Evolutionary conservation across 2,797 vertebrate genomes (phyloP), one percentile per base, ranked within the genome.

Genomic region (Oryzias sinensis): DNA sequence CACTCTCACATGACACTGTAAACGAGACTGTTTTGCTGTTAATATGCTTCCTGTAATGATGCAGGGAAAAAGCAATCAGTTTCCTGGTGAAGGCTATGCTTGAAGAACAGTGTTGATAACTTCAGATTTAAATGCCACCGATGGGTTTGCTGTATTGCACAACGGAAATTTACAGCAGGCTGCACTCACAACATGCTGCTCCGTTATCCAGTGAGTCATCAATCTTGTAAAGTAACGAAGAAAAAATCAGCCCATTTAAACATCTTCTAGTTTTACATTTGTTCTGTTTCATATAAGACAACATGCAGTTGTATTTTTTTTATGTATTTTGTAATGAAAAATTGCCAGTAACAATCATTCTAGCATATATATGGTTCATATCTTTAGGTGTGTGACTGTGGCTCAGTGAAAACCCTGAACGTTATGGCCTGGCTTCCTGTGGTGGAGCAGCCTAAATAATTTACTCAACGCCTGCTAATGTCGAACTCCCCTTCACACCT

Each of bases 61-160:
- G 86, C 85, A 63, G 80, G 65, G 69, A 80, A 89, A 86, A 89
- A 85, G 75, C 85, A 85, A 89, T 90, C 82, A 88, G 81, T 14
- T 49, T 62, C 68, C 75, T 76, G 68, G 72, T 59, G 27, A 74
- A 71, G 68, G 74, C 73, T 75, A 61, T 67, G 80, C 79, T 74
- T 33, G 71, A 77, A 68, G 79, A 84, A 80, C 62, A 61, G 60
- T 53, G 49, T 75, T 87, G 82, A 88, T 86, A 87, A 86, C 77
- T 82, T 74, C 27, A 83, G 70, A 77, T 82, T 74, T 74, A 79
- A 64, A 50, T 51, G 57, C 63, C 46, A 51, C 62, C 49, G 4
- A 55, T 58, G 62, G 49, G 11, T 27, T 52, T 50, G 60, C 46
- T 37, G 70, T 41, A 49, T 50, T 27, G 64, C 62, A 67, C 71